Base-by-base conservation (phyloP, 2,888 invertebrate genomes). In the Prosapia bicincta region DNA sequence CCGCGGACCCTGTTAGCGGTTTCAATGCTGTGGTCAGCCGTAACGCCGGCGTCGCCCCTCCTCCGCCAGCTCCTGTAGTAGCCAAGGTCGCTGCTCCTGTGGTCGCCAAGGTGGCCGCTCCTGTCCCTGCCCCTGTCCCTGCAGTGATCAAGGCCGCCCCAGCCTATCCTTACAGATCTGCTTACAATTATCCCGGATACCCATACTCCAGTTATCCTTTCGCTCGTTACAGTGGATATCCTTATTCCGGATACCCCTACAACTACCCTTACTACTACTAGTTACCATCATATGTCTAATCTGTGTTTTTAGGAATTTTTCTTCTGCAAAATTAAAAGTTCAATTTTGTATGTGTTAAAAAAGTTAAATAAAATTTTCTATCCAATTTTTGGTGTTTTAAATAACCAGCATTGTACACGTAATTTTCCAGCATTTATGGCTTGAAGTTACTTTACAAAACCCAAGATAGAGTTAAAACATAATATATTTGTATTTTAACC, bases 1-100 rank as follows among this genome's bases (percentile, higher is more conserved):
- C 78, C n/a, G 80, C 82, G 23, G 82, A 81, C 71, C 75, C 80
- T 28, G 79, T 80, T 43, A 79, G 79, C 78, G 82, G 82, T 38
- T 82, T 81, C 80, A 80, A 79, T 65, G 82, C 82, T 15, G 78
- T 79, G n/a, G 81, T 82, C 54, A 75, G 75, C 70, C 78, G 28
- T 78, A 80, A 69, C 76, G 79, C 71, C 71, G 76, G 69, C 71
- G 71, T 77, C 69, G 69, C 78, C 73, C 74, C 74, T 54, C 54
- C 76, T 20, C 72, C 77, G 9, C 74, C 76, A 15, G 72, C 23
- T 54, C 71, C n/a, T 67, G 74, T 38, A 20, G 28, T 26, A 30
- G 74, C 26, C 69, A 72, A 76, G 20, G 26, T 72, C 28, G 75
- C 24, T 26, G 76, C 74, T 25, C 75, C 78, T 13, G 6, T 30